phyloP scores from a whole-genome alignment of 2,888 invertebrate species.

The Drosophila parthenogenetica region DNA sequence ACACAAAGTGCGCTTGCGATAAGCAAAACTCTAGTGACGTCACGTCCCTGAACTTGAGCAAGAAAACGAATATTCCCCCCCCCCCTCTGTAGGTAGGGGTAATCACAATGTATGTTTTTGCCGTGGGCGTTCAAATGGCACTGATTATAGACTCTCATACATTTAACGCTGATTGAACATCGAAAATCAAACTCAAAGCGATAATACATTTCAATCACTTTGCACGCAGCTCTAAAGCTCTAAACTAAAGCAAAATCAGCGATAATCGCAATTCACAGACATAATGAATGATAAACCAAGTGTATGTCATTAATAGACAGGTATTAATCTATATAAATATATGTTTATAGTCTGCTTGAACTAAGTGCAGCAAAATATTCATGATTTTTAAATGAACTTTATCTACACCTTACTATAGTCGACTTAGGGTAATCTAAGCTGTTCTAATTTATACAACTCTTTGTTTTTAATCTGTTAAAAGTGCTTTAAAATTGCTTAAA shows the following conservation, averaged over 20 bases:
- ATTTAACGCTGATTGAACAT: constrained; percentile 36
- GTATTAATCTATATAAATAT: no score
- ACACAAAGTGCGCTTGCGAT: constrained; percentile 34
- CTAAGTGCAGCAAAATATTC: no score
- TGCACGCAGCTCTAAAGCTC: background rate
- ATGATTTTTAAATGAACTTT: no score
- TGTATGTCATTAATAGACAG: background rate
- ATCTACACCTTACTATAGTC: no score
- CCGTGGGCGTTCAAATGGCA: constrained; percentile 22
- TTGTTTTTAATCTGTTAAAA: no score
- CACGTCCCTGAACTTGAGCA: constrained; percentile 82
- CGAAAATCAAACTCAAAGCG: constrained; percentile 31
- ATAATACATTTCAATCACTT: constrained; percentile 7
- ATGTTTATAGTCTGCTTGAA: no score
- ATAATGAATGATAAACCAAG: constrained; percentile 1
- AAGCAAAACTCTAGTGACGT: constrained; percentile 44
- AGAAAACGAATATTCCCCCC: no score
- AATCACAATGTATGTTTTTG: constrained; percentile 16
- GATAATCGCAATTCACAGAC: background rate
- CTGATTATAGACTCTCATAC: constrained; percentile 15
- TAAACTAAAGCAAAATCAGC: background rate
- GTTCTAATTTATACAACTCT: no score
- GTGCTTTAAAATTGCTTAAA: no score
- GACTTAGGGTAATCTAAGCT: no score
- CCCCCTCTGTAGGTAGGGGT: background rate